phyloP scores from a whole-genome alignment of 2,113 vertebrate genomes.

The Porphyrio hochstetteri region DNA sequence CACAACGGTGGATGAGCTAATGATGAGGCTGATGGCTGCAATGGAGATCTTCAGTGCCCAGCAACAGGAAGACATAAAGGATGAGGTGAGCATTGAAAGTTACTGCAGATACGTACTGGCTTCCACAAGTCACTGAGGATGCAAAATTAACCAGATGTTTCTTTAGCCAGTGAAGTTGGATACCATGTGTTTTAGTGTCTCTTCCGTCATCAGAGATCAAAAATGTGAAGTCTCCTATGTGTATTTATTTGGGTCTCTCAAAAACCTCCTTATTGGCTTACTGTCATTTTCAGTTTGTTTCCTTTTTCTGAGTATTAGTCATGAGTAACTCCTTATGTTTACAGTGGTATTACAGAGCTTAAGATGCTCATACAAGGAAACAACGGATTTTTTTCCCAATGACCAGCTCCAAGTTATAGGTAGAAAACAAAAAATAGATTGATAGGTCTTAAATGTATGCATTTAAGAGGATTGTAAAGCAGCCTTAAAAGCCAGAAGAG shows the following conservation, averaged over 20 bases:
- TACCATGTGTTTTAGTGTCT: not conserved
- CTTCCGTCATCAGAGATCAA: not conserved
- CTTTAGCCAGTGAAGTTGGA: not conserved
- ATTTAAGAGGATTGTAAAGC: not conserved
- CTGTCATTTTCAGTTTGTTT: not conserved
- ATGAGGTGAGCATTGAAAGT: conserved; percentile 85
- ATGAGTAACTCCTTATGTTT: not conserved
- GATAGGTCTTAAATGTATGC: not conserved
- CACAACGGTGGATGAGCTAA: conserved; percentile 97
- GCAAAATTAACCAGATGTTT: not conserved
- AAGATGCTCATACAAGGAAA: not conserved
- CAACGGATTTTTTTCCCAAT: not conserved
- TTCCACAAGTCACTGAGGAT: not conserved
- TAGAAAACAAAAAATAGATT: not conserved
- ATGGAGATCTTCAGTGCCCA: conserved; percentile 99
- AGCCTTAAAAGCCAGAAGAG: not conserved
- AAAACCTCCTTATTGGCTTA: not conserved
- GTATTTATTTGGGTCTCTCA: not conserved
- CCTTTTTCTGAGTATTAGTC: not conserved
- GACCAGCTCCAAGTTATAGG: not conserved
- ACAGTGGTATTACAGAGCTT: not conserved
- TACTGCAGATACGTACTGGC: not conserved
- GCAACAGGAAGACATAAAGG: conserved; percentile 98
- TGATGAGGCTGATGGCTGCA: conserved; percentile 99
- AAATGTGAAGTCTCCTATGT: not conserved